phyloP scores from a whole-genome alignment of 2,113 vertebrate genomes.

The Pithys albifrons region DNA sequence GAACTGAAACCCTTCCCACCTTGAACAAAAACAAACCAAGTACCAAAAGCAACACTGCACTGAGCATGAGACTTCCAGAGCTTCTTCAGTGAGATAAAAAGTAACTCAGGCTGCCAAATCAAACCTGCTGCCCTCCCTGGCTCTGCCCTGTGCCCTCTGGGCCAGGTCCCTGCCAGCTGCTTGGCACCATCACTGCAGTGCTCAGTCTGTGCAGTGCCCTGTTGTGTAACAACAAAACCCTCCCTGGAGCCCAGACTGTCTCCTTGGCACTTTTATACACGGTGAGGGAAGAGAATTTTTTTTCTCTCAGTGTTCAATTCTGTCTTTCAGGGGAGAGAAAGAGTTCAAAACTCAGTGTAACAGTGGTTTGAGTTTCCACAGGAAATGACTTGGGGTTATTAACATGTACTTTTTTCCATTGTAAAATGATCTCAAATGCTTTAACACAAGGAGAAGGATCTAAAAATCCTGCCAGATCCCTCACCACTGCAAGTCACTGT shows the following conservation, averaged over 20 bases:
- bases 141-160: background rate
- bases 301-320: background rate
- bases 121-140: background rate
- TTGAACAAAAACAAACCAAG: background rate
- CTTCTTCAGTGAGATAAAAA: background rate
- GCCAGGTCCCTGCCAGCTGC: background rate
- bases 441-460: background rate
- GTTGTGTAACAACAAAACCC: background rate
- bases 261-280: background rate
- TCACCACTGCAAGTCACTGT: background rate
- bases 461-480: background rate
- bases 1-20: background rate
- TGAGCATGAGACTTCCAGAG: background rate
- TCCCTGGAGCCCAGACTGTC: background rate
- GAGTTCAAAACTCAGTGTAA: background rate
- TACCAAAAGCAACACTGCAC: background rate
- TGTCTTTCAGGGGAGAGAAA: background rate
- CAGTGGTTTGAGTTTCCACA: background rate
- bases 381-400: slow-evolving; percentile 32
- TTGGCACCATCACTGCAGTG: background rate
- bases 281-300: background rate
- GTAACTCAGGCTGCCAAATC: background rate
- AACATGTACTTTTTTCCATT: background rate
- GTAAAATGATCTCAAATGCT: slow-evolving; percentile 14
- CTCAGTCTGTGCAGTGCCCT: background rate